phyloP scores from a whole-genome alignment of 2,113 vertebrate genomes.

The Anthoscopus minutus region DNA sequence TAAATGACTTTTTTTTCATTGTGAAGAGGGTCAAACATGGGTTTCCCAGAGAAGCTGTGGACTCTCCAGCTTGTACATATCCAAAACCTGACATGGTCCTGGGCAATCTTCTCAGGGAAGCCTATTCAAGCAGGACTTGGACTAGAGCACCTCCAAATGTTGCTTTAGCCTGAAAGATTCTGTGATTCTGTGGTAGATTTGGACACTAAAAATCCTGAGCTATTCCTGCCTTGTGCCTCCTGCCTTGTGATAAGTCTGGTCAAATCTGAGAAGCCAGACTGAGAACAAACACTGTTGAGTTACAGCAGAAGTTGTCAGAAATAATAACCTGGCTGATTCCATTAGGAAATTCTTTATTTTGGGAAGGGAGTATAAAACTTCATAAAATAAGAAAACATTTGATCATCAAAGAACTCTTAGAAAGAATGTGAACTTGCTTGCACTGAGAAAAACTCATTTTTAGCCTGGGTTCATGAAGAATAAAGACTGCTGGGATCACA shows the following conservation, averaged over 20 bases:
- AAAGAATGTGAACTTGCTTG: constrained; percentile 18
- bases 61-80: background rate
- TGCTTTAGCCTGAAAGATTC: background rate
- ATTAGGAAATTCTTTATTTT: constrained; percentile 22
- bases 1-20: background rate
- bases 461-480: background rate
- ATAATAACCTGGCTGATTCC: background rate
- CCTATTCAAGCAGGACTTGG: background rate
- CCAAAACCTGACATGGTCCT: background rate
- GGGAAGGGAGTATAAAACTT: background rate
- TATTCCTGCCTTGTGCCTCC: background rate
- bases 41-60: background rate
- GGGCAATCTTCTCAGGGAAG: background rate
- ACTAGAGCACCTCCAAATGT: background rate
- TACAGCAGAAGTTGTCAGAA: background rate
- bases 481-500: background rate
- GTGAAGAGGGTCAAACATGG: background rate
- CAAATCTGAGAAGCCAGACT: background rate
- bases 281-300: background rate
- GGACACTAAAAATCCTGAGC: background rate
- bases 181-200: background rate
- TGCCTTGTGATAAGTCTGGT: background rate
- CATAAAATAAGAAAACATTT: constrained; percentile 14
- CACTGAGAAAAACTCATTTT: constrained; percentile 13
- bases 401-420: constrained; percentile 37